A percentile compares a stretch with the other conserved stretches of the same genome.
These are phyloP conservation scores for Synanthedon tipuliformis DNA, from an alignment of 2,888 invertebrate genomes.

Conservation along the genomic window DNA sequence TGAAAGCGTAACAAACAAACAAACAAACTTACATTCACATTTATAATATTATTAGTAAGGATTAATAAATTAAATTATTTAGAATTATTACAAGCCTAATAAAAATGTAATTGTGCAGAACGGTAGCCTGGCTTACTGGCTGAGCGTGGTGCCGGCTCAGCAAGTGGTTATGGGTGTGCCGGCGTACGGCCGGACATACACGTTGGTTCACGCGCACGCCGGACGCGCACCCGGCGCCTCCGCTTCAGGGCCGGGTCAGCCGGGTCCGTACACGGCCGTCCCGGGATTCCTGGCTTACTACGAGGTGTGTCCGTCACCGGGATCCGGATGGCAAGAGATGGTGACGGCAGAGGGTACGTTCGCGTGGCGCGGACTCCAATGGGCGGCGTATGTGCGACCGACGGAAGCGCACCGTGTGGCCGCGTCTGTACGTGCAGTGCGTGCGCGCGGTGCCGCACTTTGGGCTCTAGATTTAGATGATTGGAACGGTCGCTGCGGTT, in stretches of 20 bases:
- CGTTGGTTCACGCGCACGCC: slow-evolving; percentile 63
- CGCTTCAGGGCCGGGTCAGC: slow-evolving; percentile 75
- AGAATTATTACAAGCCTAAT: neutral
- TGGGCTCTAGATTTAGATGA: slow-evolving; percentile 86
- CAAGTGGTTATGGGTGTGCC: slow-evolving; percentile 82
- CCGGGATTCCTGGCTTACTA: slow-evolving; percentile 83
- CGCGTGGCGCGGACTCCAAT: slow-evolving; percentile 77
- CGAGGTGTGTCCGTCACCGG: slow-evolving; percentile 66
- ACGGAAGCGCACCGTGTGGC: slow-evolving; percentile 74
- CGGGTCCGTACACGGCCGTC: slow-evolving; percentile 76
- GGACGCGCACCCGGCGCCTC: slow-evolving; percentile 50
- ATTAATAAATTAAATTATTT: no score
- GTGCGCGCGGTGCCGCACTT: slow-evolving; percentile 79
- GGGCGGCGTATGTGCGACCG: slow-evolving; percentile 83
- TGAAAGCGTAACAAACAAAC: no score
- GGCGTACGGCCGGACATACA: slow-evolving; percentile 82
- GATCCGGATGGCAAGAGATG: slow-evolving; percentile 49
- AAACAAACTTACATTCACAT: no score
- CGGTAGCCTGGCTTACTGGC: slow-evolving; percentile 79
- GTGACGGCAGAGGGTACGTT: slow-evolving; percentile 79
- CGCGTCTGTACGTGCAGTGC: slow-evolving; percentile 66
- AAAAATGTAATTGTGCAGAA: slow-evolving; percentile 52
- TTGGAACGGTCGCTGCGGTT: slow-evolving; percentile 76
- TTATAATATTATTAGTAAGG: no score
- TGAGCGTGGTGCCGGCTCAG: slow-evolving; percentile 72